These are phyloP conservation scores for Xylocampa areola DNA, from an alignment of 2,888 invertebrate genomes.

Conservation along the genomic window DNA sequence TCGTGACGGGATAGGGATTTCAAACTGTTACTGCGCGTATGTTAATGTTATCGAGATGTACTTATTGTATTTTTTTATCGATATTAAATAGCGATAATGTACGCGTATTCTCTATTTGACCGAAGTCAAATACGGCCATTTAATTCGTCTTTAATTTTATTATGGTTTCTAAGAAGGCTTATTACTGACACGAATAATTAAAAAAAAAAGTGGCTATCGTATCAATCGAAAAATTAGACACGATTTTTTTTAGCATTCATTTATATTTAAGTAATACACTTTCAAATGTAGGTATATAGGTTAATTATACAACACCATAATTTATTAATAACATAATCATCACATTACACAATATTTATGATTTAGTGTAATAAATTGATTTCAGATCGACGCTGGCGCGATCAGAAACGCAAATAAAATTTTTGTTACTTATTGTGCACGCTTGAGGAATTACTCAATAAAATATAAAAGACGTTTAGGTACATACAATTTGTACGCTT, in stretches of 20 bases:
- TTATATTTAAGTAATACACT: neutral
- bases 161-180: too few relatives aligned
- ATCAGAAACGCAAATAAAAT: constrained; percentile 39
- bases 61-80: too few relatives aligned
- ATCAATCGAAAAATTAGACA: neutral
- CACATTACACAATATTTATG: constrained; percentile 47
- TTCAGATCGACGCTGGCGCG: constrained; percentile 13
- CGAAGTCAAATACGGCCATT: too few relatives aligned
- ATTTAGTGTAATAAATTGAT: constrained; percentile 37
- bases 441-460: constrained; percentile 52
- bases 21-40: too few relatives aligned
- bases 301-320: constrained; percentile 29
- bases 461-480: constrained; percentile 46
- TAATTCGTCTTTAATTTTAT: too few relatives aligned
- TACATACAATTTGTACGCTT: constrained; percentile 54
- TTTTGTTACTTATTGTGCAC: constrained; percentile 45
- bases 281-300: constrained; percentile 28
- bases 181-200: too few relatives aligned
- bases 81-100: too few relatives aligned
- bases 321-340: constrained; percentile 15
- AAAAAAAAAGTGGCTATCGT: neutral
- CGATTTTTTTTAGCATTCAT: neutral
- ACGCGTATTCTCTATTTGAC: too few relatives aligned
- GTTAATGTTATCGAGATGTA: too few relatives aligned
- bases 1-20: too few relatives aligned